These are phyloP conservation scores for Trissonchulus sp. DNA, from an alignment of 2,888 invertebrate species.

Conservation along the genomic window DNA sequence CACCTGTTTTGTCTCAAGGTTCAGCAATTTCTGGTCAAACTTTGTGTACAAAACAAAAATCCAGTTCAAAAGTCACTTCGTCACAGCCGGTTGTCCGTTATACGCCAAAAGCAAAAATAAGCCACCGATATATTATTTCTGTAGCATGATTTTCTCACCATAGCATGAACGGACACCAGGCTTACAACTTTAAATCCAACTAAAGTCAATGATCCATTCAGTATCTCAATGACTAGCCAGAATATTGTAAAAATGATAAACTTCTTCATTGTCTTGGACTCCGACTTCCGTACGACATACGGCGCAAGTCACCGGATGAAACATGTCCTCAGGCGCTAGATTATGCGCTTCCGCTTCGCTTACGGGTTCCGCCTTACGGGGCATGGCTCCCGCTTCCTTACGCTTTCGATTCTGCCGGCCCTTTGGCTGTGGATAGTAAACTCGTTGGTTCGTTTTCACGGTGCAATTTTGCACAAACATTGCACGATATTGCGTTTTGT, in stretches of 20 bases:
- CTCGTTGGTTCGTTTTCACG: neutral
- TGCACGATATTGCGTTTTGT: slow-evolving; percentile 60
- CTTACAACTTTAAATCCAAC: too few relatives aligned
- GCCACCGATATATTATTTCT: too few relatives aligned
- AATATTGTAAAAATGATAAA: slow-evolving; percentile 62
- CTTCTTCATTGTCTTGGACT: slow-evolving; percentile 59
- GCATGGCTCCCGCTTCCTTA: slow-evolving; percentile 30
- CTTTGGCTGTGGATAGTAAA: slow-evolving; percentile 38
- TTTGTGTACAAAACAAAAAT: too few relatives aligned
- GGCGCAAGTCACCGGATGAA: slow-evolving; percentile 58
- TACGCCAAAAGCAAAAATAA: too few relatives aligned
- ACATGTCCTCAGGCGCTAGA: slow-evolving; percentile 51
- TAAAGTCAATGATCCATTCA: too few relatives aligned
- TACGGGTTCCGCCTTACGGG: slow-evolving; percentile 22
- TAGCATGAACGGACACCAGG: too few relatives aligned
- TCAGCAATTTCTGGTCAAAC: too few relatives aligned
- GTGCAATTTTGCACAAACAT: slow-evolving; percentile 62
- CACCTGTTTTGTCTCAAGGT: too few relatives aligned
- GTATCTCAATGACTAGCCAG: slow-evolving; percentile 57
- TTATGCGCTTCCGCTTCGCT: neutral
- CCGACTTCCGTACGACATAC: slow-evolving; percentile 60
- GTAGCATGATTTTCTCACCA: too few relatives aligned
- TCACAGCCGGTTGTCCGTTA: too few relatives aligned
- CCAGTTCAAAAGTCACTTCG: too few relatives aligned
- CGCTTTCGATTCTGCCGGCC: slow-evolving; percentile 37